Base-by-base conservation (phyloP, 1,140 invertebrate species). In the Zaprionus gabonicus region DNA sequence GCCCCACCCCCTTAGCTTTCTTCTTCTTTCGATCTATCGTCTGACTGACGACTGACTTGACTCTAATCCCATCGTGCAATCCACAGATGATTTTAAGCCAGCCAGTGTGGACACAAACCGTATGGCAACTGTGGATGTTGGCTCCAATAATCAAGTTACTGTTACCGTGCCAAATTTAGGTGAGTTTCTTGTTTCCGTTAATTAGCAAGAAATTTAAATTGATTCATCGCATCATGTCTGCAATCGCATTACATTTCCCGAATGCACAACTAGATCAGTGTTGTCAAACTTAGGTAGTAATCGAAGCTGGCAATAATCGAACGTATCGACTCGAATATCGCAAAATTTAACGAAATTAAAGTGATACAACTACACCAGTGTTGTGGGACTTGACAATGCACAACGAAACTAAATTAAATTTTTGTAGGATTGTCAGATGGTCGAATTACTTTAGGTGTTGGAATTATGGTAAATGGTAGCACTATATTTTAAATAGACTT, bases 1-100 rank as follows among this genome's bases (percentile, higher is more conserved):
- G n/a, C 6, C 41, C 17, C 6, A 6, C 28, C 7, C 28, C 28
- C n/a, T 17, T 46, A 46, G 41, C 7, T 20, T 20, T 20, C 7
- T 9, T 57, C 4, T 49, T 27, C 41, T 75, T 15, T 59, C 9
- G 17, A 17, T 59, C 23, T 13, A 31, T 66, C 36, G 36, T 38
- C 36, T 38, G 36, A 17, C 49, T 68, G 46, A 60, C 53, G 23
- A 60, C 41, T 34, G 31, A 34, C 7, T 5, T 34, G 31, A 46
- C 41, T 46, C 46, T 71, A 64, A 71, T 71, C 38, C 34, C 53
- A 74, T 62, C 57, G 46, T 41, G 38, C 34, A 46, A 53, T 71
- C 95, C 95, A 62, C 93, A 98, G 97, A 98, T 97, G 98, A 99
- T 94, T 99, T 99, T 93, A 99, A 99, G 93, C 98, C 98, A 87